Percentiles rank a stretch among this genome's conserved stretches.
These are phyloP conservation scores for Melangyna quadrimaculata DNA, from an alignment of 2,888 invertebrate species.

Conservation along the genomic window DNA sequence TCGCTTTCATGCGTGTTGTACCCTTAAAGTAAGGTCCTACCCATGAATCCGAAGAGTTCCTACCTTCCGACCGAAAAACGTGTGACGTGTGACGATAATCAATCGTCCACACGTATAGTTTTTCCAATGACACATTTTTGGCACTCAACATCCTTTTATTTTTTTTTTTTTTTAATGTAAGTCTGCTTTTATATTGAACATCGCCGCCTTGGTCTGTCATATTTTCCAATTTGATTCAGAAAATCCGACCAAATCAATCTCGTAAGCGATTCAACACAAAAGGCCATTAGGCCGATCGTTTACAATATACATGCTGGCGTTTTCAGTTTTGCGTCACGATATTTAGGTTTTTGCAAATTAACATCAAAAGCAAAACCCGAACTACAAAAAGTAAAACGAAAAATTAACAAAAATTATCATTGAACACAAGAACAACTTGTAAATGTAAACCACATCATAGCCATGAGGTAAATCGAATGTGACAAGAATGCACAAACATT, in stretches of 20 bases:
- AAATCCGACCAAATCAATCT: constrained; percentile 31
- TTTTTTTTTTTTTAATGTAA: background rate
- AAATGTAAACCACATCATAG: constrained; percentile 3
- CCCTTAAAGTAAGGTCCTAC: background rate
- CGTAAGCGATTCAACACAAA: background rate
- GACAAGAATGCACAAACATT: constrained; percentile 58
- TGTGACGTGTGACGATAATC: background rate
- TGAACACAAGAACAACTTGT: background rate
- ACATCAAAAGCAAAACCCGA: background rate
- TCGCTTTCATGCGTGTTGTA: background rate
- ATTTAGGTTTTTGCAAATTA: background rate
- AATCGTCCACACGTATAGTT: background rate
- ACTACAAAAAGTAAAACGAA: background rate
- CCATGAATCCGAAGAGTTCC: background rate
- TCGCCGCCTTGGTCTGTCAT: background rate
- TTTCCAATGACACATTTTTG: constrained; percentile 10
- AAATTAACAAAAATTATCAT: background rate
- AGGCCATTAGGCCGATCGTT: constrained; percentile 31
- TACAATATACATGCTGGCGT: constrained; percentile 13
- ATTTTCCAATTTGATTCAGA: constrained; percentile 24
- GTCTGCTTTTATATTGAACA: background rate
- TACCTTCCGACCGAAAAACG: background rate
- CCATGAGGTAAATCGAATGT: constrained; percentile 40
- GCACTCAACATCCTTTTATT: constrained; percentile 2
- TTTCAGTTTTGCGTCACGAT: constrained; percentile 9